Evolutionary conservation across 2,888 invertebrate species (phyloP).

Genomic region (Ypsolopha sequella): DNA sequence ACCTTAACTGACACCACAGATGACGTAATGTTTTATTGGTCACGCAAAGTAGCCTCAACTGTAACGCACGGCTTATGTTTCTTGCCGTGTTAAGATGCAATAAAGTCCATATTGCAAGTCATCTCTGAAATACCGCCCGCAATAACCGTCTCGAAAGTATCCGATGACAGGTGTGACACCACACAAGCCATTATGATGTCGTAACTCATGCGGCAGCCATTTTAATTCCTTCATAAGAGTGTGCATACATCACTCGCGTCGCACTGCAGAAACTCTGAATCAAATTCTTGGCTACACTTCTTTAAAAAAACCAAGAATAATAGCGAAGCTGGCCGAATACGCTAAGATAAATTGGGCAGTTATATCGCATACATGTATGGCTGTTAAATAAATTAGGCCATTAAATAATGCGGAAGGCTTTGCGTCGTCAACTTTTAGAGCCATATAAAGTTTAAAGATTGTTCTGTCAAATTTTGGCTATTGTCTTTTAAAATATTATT

Average conservation of each 20-base stretch:
- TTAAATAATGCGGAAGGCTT: neutral
- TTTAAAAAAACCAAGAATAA: neutral
- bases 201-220: slow-evolving; percentile 34
- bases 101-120: too few species aligned
- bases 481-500: too few species aligned
- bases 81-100: too few species aligned
- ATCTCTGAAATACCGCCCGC: neutral
- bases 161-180: slow-evolving; percentile 13
- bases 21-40: too few species aligned
- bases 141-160: neutral
- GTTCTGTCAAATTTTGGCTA: too few species aligned
- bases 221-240: slow-evolving; percentile 44
- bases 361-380: neutral
- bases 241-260: slow-evolving; percentile 30
- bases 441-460: too few species aligned
- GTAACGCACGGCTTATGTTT: too few species aligned
- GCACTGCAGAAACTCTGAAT: slow-evolving; percentile 14
- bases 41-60: too few species aligned
- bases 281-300: slow-evolving; percentile 2
- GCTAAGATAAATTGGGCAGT: neutral
- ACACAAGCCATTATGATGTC: slow-evolving; percentile 27
- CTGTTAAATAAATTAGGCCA: neutral
- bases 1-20: too few species aligned
- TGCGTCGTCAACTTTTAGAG: too few species aligned
- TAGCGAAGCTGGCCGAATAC: neutral